phyloP scores from a whole-genome alignment of 1,140 invertebrate species.

The Penaeus japonicus region DNA sequence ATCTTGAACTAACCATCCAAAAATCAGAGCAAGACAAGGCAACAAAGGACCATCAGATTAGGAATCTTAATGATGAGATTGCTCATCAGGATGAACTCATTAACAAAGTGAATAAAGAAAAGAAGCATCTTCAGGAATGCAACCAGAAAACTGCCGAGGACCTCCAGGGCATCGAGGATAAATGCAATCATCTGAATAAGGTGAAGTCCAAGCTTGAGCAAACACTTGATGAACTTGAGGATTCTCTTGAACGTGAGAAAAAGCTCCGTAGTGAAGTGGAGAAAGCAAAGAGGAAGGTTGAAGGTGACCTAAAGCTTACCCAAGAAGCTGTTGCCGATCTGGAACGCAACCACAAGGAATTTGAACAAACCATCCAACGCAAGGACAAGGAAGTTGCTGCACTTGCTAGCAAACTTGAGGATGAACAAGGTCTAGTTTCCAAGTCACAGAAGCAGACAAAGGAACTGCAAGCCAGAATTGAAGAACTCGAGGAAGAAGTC shows the following conservation, averaged over 20 bases:
- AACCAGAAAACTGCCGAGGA: too few species aligned
- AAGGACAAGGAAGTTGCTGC: slow-evolving; percentile 97
- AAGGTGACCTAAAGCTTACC: too few species aligned
- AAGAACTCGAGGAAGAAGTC: slow-evolving; percentile 98
- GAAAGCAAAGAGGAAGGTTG: too few species aligned
- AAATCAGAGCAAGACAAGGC: slow-evolving; percentile 70
- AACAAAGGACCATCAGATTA: slow-evolving; percentile 70
- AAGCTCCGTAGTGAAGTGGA: too few species aligned
- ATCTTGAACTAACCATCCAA: slow-evolving; percentile 62
- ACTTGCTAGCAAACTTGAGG: slow-evolving; percentile 71
- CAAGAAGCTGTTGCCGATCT: too few species aligned
- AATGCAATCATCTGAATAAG: slow-evolving; percentile 71
- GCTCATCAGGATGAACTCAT: slow-evolving; percentile 57
- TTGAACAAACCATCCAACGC: slow-evolving; percentile 94
- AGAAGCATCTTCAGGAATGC: too few species aligned
- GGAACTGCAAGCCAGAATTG: slow-evolving; percentile 78
- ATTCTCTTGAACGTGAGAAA: too few species aligned
- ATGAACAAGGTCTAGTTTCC: not conserved
- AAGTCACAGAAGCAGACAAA: slow-evolving; percentile 90
- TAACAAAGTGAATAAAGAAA: slow-evolving; percentile 63
- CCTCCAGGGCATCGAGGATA: slow-evolving; percentile 63
- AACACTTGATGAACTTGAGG: slow-evolving; percentile 60
- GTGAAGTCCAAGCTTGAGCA: slow-evolving; percentile 78
- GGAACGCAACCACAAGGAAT: slow-evolving; percentile 67
- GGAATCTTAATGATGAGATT: slow-evolving; percentile 68